phyloP scores from a whole-genome alignment of 2,888 invertebrate genomes.

The Thymelicus acteon region DNA sequence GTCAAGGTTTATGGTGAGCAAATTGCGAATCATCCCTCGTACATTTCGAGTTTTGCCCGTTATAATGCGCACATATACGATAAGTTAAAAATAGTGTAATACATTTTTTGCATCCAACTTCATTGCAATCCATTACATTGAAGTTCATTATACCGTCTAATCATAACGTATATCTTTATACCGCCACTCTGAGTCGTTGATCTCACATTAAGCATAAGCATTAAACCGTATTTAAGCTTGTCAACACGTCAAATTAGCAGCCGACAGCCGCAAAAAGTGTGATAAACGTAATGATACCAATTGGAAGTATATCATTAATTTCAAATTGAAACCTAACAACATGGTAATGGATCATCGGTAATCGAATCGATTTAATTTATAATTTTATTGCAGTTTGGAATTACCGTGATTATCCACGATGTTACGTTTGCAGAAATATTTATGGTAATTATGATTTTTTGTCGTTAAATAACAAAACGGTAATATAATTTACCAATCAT shows the following conservation, averaged over 20 bases:
- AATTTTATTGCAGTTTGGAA: constrained; percentile 15
- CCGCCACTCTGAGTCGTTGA: constrained; percentile 31
- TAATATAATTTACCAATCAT: too few species aligned
- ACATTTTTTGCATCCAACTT: constrained; percentile 33
- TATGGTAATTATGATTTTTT: constrained; percentile 5
- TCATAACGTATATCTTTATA: constrained; percentile 27
- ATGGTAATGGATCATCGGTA: constrained; percentile 20
- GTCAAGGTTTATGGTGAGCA: neutral
- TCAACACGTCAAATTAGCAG: constrained; percentile 37
- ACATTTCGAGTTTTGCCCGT: neutral
- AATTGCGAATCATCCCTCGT: neutral
- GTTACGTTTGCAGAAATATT: constrained; percentile 12
- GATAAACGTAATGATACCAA: constrained; percentile 35
- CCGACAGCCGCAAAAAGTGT: constrained; percentile 29
- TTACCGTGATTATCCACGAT: constrained; percentile 13
- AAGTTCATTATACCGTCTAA: constrained; percentile 57
- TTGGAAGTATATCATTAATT: constrained; percentile 30
- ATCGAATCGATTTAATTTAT: constrained; percentile 28
- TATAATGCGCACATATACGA: constrained; percentile 5
- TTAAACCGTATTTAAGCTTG: constrained; percentile 27
- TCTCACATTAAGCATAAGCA: constrained; percentile 27
- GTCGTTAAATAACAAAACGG: neutral
- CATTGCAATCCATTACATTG: constrained; percentile 49
- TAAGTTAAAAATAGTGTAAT: constrained; percentile 15
- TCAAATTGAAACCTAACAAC: constrained; percentile 36